These are phyloP conservation scores for Darevskia nairensis DNA, from an alignment of 2,797 vertebrate genomes.

Conservation along the genomic window DNA sequence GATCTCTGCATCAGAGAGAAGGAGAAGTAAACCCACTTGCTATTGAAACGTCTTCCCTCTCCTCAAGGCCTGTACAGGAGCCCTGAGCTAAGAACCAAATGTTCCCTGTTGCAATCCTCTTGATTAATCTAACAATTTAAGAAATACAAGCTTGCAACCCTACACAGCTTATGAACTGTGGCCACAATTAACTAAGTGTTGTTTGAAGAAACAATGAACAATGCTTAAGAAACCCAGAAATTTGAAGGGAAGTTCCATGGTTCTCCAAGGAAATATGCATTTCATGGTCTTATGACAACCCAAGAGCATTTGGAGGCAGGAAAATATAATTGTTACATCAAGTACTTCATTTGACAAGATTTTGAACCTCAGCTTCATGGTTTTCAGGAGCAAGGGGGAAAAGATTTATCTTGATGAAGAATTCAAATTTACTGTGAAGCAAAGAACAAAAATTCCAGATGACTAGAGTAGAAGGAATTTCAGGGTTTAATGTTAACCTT, in stretches of 20 bases:
- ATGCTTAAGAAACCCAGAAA: not conserved
- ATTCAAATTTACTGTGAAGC: not conserved
- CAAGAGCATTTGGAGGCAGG: not conserved
- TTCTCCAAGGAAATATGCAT: not conserved
- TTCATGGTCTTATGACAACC: not conserved
- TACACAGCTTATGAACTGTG: not conserved
- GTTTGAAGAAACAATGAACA: not conserved
- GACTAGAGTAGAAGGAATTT: not conserved
- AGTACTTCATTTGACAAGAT: not conserved
- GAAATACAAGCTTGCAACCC: not conserved
- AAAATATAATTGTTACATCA: not conserved
- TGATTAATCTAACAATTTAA: not conserved
- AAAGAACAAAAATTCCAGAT: not conserved
- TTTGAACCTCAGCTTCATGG: not conserved
- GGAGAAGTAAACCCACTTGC: too few species aligned
- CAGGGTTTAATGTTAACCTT: not conserved
- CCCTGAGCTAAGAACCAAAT: not conserved
- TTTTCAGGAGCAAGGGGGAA: not conserved
- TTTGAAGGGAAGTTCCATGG: not conserved
- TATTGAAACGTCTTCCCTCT: too few species aligned
- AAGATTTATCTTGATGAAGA: not conserved
- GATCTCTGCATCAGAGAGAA: too few species aligned
- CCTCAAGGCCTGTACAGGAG: not conserved
- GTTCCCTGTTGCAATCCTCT: not conserved
- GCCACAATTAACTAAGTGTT: not conserved